These are phyloP conservation scores for Prionchulus punctatus DNA, from an alignment of 2,888 invertebrate species.

Conservation along the genomic window DNA sequence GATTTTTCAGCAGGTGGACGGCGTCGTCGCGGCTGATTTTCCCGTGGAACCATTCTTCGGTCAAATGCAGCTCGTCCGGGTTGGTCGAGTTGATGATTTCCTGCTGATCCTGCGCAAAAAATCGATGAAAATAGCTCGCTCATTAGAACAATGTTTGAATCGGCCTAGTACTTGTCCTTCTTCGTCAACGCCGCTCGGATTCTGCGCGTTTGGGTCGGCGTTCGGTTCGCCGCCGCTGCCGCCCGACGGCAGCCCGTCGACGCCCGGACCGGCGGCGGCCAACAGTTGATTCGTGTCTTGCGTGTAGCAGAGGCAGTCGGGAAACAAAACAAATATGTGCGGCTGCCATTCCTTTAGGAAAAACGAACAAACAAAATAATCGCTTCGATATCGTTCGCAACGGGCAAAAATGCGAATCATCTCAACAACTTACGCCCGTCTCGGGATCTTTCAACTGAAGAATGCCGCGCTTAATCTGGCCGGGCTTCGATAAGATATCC, in stretches of 20 bases:
- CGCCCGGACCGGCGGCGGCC: slow-evolving; percentile 11
- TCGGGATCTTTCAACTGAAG: slow-evolving; percentile 6
- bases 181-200: background rate
- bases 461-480: slow-evolving; percentile 7
- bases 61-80: slow-evolving; percentile 31
- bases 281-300: background rate
- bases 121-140: background rate
- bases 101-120: background rate
- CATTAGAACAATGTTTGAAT: background rate
- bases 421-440: background rate
- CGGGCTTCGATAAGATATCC: slow-evolving; percentile 7
- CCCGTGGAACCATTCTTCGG: slow-evolving; percentile 33
- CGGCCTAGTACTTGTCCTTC: background rate
- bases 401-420: background rate
- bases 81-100: background rate
- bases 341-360: slow-evolving; percentile 21
- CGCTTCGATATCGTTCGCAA: background rate
- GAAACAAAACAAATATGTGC: slow-evolving; percentile 27
- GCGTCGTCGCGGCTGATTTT: slow-evolving; percentile 17
- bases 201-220: background rate
- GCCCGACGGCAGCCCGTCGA: slow-evolving; percentile 18
- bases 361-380: background rate
- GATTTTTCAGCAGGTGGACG: slow-evolving; percentile 12
- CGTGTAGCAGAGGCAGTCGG: slow-evolving; percentile 25
- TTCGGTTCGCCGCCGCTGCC: background rate